Percentiles rank a stretch among this genome's conserved stretches.
Conservation (phyloP, 2,113 vertebrate species). For the Galbula dea region DNA sequence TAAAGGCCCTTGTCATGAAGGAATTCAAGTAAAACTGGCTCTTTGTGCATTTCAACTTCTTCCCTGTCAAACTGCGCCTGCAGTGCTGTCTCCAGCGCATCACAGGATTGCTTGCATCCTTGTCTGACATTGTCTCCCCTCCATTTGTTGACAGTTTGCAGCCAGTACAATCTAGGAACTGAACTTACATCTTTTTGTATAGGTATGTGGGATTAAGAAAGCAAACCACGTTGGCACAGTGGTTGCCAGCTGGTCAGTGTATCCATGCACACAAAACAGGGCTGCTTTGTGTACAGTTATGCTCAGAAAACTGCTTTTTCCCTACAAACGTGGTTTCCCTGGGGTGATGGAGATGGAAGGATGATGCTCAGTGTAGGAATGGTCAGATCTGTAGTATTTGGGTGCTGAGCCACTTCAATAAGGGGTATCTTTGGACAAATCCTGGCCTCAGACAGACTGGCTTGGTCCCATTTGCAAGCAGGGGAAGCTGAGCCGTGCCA, state of each 20-base stretch:
- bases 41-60: neutral
- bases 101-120: neutral
- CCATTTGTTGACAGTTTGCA: neutral
- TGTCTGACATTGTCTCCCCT: neutral
- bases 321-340: neutral
- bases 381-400: neutral
- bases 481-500: neutral
- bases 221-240: rapidly evolving
- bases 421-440: neutral
- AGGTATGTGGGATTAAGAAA: neutral
- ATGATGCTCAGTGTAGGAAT: neutral
- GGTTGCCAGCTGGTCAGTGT: neutral
- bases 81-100: rapidly evolving
- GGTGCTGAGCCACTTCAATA: neutral
- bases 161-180: neutral
- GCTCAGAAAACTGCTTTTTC: neutral
- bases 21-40: neutral
- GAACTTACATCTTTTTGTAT: neutral
- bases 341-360: neutral
- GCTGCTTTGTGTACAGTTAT: neutral
- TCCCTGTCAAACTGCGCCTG: neutral
- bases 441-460: too few species aligned
- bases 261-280: neutral
- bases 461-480: neutral
- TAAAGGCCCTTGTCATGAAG: rapidly evolving